These are phyloP conservation scores for Elaeidobius kamerunicus DNA, from an alignment of 2,888 invertebrate species.

Conservation along the genomic window DNA sequence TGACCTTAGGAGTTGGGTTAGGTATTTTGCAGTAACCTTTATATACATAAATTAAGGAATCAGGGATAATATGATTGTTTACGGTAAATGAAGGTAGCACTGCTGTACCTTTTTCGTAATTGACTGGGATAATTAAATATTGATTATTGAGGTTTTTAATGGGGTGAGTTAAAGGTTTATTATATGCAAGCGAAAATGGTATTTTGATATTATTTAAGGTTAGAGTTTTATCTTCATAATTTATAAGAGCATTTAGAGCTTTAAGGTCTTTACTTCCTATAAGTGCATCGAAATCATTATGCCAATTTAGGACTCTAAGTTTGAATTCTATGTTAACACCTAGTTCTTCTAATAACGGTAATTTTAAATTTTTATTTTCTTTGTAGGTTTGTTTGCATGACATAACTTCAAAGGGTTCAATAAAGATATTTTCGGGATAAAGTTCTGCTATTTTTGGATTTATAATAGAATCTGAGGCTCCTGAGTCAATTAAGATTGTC, in stretches of 20 bases:
- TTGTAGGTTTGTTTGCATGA: constrained; percentile 4
- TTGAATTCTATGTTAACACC: not conserved
- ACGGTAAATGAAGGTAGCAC: constrained; percentile 2
- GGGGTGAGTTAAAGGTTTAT: constrained; percentile 13
- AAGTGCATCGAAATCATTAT: constrained; percentile 14
- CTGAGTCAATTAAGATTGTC: constrained; percentile 8
- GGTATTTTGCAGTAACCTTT: constrained; percentile 14
- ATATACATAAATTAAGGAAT: not conserved
- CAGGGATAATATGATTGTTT: constrained; percentile 9
- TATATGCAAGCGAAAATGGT: constrained; percentile 8
- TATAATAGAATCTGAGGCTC: constrained; percentile 8
- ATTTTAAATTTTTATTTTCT: constrained; percentile 14
- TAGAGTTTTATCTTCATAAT: constrained; percentile 9
- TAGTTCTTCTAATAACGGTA: constrained; percentile 12
- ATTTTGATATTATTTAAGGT: constrained; percentile 16
- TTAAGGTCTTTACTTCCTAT: constrained; percentile 17
- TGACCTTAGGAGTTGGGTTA: not conserved
- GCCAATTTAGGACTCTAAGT: constrained; percentile 11
- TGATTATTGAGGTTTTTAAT: constrained; percentile 4
- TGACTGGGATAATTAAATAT: constrained; percentile 18
- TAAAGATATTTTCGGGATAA: not conserved
- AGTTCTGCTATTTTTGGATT: constrained; percentile 2
- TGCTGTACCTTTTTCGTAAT: constrained; percentile 7
- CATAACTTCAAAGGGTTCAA: constrained; percentile 13
- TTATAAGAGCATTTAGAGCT: constrained; percentile 8